phyloP scores from a whole-genome alignment of 2,797 vertebrate genomes.

The Capromys pilorides region DNA sequence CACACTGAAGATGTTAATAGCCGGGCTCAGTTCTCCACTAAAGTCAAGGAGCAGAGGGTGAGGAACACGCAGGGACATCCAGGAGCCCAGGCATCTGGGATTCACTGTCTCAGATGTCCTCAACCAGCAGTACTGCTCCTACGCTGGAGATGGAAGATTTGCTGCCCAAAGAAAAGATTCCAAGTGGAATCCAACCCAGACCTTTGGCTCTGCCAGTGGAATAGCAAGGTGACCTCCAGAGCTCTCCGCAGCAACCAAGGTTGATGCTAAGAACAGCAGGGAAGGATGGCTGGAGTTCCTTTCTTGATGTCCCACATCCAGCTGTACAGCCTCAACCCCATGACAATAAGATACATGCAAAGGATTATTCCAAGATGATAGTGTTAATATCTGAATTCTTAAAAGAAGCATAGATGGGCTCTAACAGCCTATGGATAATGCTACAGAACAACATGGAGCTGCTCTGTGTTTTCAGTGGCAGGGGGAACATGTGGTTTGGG shows the following conservation, averaged over 20 bases:
- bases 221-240: neutral
- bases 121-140: neutral
- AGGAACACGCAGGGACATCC: neutral
- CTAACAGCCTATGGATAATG: neutral
- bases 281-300: neutral
- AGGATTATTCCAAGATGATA: neutral
- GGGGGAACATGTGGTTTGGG: neutral
- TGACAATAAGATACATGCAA: neutral
- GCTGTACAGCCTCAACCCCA: neutral
- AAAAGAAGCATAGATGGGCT: neutral
- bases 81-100: neutral
- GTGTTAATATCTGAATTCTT: neutral
- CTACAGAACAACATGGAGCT: neutral
- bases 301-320: neutral
- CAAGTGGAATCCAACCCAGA: neutral
- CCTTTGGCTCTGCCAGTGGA: neutral
- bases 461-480: neutral
- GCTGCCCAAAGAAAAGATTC: neutral
- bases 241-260: neutral
- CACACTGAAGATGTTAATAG: neutral
- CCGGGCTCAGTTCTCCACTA: neutral
- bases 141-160: neutral
- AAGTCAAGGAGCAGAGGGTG: neutral
- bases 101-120: neutral
- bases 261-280: fast-evolving